Base-by-base conservation (phyloP, 2,113 vertebrate genomes). In the Aspiorhynchus laticeps region DNA sequence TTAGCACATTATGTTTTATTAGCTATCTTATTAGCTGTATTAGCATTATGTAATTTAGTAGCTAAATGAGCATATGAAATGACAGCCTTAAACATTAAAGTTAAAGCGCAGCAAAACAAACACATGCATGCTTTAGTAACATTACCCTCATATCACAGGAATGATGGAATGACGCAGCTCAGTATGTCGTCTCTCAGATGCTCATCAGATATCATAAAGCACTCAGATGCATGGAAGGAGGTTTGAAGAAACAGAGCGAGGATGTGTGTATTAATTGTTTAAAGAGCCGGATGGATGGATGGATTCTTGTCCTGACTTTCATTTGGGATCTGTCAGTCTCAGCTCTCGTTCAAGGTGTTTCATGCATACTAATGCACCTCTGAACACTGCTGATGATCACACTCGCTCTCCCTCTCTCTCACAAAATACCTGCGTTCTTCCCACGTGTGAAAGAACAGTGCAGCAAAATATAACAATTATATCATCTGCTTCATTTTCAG, bases 251-350 rank as follows among this genome's bases (percentile, higher is more conserved):
- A 80, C 26, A 80, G 48, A 36, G 28, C 2, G 38, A 51, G 7
- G 26, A 48, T 67, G 21, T 9, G 31, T 43, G 77, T 80, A 61
- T 84, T 73, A 85, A 63, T 31, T 74, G 65, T 80, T 74, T 74
- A 24, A 80, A 85, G 51, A 53, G 51, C 51, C 53, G 46, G 48
- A 51, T 6, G 80, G 76, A 38, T n/a, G 38, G 26, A 26, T 73
- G 43, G 38, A 63, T 76, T 80, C 5, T 71, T 61, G 48, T 71
- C 21, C 65, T 21, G 31, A 48, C 28, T 79, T 84, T 74, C 26
- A 80, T 80, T 75, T 46, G 21, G 5, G 12, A 48, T 8, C 26
- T 74, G 80, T 63, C 59, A 24, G 28, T 46, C 38, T 80, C 6
- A 36, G 43, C 26, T 48, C 48, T 36, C 9, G 15, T 8, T 48